Conservation (phyloP, 2,888 invertebrate species). For the Lacanobia wlatinum region DNA sequence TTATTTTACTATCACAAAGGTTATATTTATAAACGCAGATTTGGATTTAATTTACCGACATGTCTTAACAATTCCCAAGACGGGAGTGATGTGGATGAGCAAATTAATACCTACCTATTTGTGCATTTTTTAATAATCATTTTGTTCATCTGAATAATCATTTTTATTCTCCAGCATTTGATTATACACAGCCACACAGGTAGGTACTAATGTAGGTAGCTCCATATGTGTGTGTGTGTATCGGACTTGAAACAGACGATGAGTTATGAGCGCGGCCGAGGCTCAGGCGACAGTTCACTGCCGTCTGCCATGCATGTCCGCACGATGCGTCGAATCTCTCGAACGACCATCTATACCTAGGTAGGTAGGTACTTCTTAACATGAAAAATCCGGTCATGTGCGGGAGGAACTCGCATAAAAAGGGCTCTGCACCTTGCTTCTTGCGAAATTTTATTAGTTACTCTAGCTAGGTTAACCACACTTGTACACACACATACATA, state of each 20-base stretch:
- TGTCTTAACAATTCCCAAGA: conserved; percentile 8
- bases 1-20: no score
- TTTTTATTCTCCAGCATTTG: no score
- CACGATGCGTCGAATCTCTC: neutral
- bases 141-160: no score
- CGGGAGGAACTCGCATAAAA: neutral
- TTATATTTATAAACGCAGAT: conserved; percentile 50
- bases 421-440: no score
- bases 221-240: no score
- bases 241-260: neutral
- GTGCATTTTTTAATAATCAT: no score
- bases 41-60: conserved; percentile 44
- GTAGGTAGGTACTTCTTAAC: neutral
- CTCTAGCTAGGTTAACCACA: no score
- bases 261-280: neutral
- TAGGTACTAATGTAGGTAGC: no score
- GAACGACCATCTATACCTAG: neutral
- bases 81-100: neutral
- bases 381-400: neutral
- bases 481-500: no score
- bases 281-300: neutral
- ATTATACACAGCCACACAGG: no score
- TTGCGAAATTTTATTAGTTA: no score
- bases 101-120: no score
- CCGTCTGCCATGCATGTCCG: neutral